These are phyloP conservation scores for Pangasius macronema DNA, from an alignment of 2,797 vertebrate species.

Conservation along the genomic window DNA sequence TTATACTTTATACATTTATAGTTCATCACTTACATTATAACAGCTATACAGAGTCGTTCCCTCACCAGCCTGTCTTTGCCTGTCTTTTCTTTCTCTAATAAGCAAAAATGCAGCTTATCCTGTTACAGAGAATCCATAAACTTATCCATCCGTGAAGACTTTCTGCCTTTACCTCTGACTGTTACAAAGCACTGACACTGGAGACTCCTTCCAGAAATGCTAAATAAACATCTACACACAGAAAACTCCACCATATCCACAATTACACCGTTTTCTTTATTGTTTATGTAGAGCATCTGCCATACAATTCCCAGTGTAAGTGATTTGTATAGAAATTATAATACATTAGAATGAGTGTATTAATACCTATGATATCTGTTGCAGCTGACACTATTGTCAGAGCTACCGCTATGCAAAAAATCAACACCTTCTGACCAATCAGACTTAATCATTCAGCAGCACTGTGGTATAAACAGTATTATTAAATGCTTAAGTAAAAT, in stretches of 20 bases:
- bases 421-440: neutral
- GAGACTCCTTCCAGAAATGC: neutral
- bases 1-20: neutral
- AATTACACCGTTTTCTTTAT: neutral
- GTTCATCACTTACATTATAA: neutral
- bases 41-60: neutral
- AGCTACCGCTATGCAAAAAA: neutral
- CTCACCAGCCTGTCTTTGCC: neutral
- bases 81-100: neutral
- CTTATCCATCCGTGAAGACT: neutral
- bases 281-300: neutral
- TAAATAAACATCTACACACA: neutral
- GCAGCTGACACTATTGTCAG: neutral
- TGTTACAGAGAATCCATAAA: neutral
- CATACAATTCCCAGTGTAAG: neutral
- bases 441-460: neutral
- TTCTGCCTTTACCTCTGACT: neutral
- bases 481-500: neutral
- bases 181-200: neutral
- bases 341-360: neutral
- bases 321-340: neutral
- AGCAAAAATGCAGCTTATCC: neutral
- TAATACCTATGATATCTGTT: neutral
- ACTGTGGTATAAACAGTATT: neutral
- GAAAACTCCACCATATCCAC: neutral